These are phyloP conservation scores for Drosophila pandora DNA, from an alignment of 1,140 invertebrate genomes.

Conservation along the genomic window DNA sequence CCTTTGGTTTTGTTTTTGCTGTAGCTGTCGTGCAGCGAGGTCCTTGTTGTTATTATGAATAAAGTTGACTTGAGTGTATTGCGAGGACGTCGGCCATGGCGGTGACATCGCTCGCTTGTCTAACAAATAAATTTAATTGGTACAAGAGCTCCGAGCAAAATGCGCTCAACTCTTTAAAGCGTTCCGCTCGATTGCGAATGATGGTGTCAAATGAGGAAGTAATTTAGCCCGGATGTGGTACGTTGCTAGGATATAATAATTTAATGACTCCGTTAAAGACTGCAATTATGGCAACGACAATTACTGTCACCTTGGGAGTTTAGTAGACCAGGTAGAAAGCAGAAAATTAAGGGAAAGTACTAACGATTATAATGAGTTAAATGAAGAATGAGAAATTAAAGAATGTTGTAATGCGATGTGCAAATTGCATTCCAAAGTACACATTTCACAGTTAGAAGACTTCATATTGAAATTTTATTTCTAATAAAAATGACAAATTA, in stretches of 20 bases:
- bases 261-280: conserved; percentile 38
- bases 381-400: too few species aligned
- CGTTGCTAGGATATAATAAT: conserved; percentile 5
- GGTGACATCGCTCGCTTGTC: conserved; percentile 48
- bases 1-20: not conserved
- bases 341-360: not conserved
- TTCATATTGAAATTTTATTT: not conserved
- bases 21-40: conserved; percentile 27
- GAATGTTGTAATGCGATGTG: too few species aligned
- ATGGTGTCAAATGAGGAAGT: conserved; percentile 35
- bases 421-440: too few species aligned
- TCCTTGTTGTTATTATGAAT: conserved; percentile 60
- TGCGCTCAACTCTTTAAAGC: conserved; percentile 42
- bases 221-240: conserved; percentile 21
- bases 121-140: conserved; percentile 73
- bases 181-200: conserved; percentile 12
- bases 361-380: too few species aligned
- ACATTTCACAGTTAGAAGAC: too few species aligned
- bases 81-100: conserved; percentile 44
- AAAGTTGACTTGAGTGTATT: conserved; percentile 69
- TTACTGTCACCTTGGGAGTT: conserved; percentile 30
- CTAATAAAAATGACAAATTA: not conserved
- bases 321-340: conserved; percentile 1
- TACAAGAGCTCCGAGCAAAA: conserved; percentile 39
- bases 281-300: conserved; percentile 17